phyloP scores from a whole-genome alignment of 2,888 invertebrate species.

The Dryomyza anilis region DNA sequence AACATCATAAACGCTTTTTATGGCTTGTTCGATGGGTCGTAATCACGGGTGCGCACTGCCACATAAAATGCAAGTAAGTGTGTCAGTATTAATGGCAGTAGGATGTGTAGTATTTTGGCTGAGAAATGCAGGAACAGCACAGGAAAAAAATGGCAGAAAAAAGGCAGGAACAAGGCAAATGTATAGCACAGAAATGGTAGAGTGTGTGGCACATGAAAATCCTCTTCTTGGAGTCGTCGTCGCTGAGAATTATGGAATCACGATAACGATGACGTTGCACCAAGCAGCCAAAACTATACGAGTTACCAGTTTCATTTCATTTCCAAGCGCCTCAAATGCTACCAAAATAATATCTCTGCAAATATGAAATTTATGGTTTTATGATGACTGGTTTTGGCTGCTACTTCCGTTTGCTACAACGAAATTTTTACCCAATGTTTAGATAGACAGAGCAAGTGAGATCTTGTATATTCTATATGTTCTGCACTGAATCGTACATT shows the following conservation, averaged over 20 bases:
- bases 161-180: no score
- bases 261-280: slow-evolving; percentile 9
- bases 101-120: background rate
- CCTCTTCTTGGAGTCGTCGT: background rate
- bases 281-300: background rate
- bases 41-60: background rate
- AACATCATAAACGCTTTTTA: background rate
- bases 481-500: no score
- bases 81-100: background rate
- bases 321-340: background rate
- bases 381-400: slow-evolving; percentile 52
- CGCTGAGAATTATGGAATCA: background rate
- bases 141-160: no score
- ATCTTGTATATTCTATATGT: no score
- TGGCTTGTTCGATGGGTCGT: background rate
- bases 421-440: no score
- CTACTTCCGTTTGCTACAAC: background rate
- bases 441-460: no score
- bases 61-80: slow-evolving; percentile 6
- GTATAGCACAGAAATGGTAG: no score
- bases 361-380: slow-evolving; percentile 56
- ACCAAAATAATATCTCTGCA: slow-evolving; percentile 36
- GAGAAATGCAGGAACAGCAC: no score
- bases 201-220: no score
- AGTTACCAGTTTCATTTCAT: background rate